A percentile compares a stretch with the other conserved stretches of the same genome.
These are phyloP conservation scores for Gorsachius goisagi DNA, from an alignment of 2,113 vertebrate species.

Conservation along the genomic window DNA sequence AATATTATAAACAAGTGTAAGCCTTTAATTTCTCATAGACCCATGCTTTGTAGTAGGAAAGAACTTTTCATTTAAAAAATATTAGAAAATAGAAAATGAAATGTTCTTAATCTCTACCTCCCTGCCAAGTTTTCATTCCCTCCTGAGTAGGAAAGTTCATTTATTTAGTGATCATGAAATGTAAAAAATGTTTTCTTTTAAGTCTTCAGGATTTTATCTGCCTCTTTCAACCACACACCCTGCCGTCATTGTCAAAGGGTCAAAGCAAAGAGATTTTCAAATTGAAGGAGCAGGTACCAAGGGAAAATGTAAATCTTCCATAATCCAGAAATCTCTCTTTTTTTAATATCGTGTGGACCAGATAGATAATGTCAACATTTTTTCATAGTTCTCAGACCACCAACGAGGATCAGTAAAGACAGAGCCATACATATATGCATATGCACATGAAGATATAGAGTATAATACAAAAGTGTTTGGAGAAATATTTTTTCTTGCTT, in stretches of 20 bases:
- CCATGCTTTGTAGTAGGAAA: background rate
- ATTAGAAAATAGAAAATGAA: background rate
- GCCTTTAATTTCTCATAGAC: background rate
- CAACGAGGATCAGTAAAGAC: background rate
- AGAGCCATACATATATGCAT: background rate
- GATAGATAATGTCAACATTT: background rate
- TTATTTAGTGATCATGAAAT: background rate
- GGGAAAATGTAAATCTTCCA: background rate
- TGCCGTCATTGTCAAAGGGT: background rate
- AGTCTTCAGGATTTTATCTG: background rate
- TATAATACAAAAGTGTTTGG: background rate
- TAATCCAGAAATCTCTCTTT: background rate
- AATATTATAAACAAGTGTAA: background rate
- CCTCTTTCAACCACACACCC: background rate
- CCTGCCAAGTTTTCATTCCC: conserved; percentile 13
- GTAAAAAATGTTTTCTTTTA: conserved; percentile 21
- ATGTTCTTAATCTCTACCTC: background rate
- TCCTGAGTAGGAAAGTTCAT: conserved; percentile 11
- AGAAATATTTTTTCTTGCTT: background rate
- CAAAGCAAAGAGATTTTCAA: background rate
- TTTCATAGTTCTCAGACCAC: background rate
- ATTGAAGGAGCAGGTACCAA: background rate
- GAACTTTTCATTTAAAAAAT: background rate
- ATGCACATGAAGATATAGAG: background rate
- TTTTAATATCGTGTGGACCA: background rate